Conservation (phyloP, 53 echinoderm and acorn worm species). For the Pentamera pediparva region DNA sequence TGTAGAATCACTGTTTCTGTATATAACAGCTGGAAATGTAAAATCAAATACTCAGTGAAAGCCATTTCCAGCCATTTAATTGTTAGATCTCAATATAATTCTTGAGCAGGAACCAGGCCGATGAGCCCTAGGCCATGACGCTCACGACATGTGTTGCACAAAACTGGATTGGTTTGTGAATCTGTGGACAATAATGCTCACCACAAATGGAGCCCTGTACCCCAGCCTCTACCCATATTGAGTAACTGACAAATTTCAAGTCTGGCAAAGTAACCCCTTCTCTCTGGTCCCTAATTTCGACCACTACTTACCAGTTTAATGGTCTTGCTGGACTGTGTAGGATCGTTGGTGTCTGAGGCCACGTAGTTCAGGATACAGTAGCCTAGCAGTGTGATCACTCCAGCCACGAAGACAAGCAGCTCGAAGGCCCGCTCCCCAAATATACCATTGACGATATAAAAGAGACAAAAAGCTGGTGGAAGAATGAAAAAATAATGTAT, state of each 20-base stretch:
- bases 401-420: conserved; percentile 68
- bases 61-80: too few relatives aligned
- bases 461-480: conserved; percentile 51
- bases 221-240: too few relatives aligned
- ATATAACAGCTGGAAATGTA: too few relatives aligned
- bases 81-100: too few relatives aligned
- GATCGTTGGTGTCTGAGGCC: not conserved
- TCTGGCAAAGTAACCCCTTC: too few relatives aligned
- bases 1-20: too few relatives aligned
- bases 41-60: too few relatives aligned
- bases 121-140: not conserved
- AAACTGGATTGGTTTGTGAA: not conserved
- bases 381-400: conserved; percentile 52
- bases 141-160: not conserved
- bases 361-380: conserved; percentile 75
- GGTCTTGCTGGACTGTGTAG: not conserved
- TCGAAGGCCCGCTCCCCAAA: conserved; percentile 87
- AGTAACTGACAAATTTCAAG: too few relatives aligned
- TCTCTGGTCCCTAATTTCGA: too few relatives aligned
- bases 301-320: conserved; percentile 63
- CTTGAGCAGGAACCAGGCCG: too few relatives aligned
- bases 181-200: not conserved
- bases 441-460: conserved; percentile 82
- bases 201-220: too few relatives aligned
- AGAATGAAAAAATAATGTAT: not conserved